These are phyloP conservation scores for Heliothis subflexa DNA, from an alignment of 1,140 invertebrate genomes.

Conservation along the genomic window DNA sequence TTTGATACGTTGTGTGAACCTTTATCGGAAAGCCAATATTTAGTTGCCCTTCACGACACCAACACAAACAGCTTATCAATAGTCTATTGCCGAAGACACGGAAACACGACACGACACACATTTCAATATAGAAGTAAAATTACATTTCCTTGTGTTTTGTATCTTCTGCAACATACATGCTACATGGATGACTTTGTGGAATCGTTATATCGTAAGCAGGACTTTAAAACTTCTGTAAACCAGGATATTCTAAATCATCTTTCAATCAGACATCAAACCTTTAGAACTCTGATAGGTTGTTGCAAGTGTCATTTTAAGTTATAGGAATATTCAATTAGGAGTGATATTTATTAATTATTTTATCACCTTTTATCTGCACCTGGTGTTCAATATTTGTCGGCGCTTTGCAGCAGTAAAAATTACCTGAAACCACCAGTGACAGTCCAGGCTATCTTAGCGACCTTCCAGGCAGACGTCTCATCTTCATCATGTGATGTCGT, in stretches of 20 bases:
- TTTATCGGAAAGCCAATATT: not conserved
- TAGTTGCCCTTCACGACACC: slow-evolving; percentile 1
- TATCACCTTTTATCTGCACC: no score
- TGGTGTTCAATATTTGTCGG: no score
- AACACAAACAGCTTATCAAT: not conserved
- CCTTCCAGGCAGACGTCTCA: not conserved
- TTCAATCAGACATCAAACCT: no score
- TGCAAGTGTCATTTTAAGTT: no score
- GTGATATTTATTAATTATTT: no score
- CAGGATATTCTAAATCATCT: no score
- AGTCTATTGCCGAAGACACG: not conserved
- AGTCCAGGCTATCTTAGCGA: not conserved
- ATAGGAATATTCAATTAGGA: no score
- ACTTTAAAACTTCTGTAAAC: no score
- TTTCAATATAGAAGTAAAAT: slow-evolving; percentile 3
- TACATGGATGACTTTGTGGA: no score
- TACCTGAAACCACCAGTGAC: not conserved
- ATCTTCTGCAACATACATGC: not conserved
- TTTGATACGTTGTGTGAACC: not conserved
- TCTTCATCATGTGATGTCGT: not conserved
- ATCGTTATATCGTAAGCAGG: no score
- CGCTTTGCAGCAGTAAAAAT: not conserved
- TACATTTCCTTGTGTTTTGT: not conserved
- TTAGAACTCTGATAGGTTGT: no score
- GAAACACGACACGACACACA: not conserved